phyloP scores from a whole-genome alignment of 2,888 invertebrate species.

The Gari tellinella region DNA sequence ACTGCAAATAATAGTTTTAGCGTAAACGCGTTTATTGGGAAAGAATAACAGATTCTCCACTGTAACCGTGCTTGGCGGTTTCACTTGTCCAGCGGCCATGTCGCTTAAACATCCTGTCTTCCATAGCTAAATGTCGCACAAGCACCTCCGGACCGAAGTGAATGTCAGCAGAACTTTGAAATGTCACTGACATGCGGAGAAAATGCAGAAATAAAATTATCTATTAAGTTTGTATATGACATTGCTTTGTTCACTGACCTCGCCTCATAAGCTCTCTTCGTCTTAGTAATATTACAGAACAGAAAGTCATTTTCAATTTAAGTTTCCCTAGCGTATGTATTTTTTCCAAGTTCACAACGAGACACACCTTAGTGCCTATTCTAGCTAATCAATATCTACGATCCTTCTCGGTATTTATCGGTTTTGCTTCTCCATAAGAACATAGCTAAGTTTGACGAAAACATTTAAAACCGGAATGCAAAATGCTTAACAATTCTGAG shows the following conservation, averaged over 20 bases:
- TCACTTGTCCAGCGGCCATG: no score
- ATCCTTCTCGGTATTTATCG: constrained; percentile 34
- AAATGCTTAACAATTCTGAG: constrained; percentile 21
- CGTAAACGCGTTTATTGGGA: no score
- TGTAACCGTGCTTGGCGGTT: no score
- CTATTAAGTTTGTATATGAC: constrained; percentile 9
- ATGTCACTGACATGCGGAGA: neutral
- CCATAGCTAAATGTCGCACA: constrained; percentile 7
- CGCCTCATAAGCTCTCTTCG: neutral
- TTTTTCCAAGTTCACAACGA: constrained; percentile 9
- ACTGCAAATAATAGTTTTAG: no score
- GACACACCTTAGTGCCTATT: no score
- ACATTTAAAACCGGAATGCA: constrained; percentile 10
- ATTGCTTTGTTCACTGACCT: neutral
- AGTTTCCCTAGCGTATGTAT: neutral
- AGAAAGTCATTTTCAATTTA: neutral
- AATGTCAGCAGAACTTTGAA: neutral
- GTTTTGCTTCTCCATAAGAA: constrained; percentile 31
- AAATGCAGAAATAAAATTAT: neutral
- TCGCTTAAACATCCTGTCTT: constrained; percentile 7
- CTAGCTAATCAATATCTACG: no score
- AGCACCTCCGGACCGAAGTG: constrained; percentile 7
- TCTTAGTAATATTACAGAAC: neutral
- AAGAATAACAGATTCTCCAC: no score
- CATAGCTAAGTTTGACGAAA: neutral